Conservation (phyloP, 92 coral and sea anemone species). For the Muricea muricata region DNA sequence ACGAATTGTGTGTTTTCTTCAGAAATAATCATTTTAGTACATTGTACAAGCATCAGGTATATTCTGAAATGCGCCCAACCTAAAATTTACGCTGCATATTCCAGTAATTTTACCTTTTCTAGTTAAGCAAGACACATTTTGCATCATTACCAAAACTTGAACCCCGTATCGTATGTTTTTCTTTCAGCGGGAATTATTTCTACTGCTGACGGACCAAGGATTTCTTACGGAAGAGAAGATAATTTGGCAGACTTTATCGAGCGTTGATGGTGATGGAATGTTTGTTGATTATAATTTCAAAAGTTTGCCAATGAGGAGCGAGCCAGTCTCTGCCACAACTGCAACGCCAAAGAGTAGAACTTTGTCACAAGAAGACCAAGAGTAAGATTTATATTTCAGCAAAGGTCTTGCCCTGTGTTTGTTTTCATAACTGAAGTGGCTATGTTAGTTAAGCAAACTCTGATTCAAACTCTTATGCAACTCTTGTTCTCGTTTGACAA, state of each 20-base stretch:
- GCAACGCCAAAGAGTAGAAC: constrained; percentile 33
- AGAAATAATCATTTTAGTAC: constrained; percentile 98
- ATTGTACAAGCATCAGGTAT: constrained; percentile 83
- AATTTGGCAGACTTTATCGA: constrained; percentile 92
- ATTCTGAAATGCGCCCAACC: too few relatives aligned
- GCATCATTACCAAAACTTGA: too few relatives aligned
- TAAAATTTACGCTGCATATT: background rate
- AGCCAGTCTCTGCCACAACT: background rate
- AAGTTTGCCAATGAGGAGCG: constrained; percentile 61
- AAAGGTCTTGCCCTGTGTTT: too few relatives aligned
- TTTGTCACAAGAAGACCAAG: constrained; percentile 95
- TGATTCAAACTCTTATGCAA: too few relatives aligned
- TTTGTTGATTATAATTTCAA: constrained; percentile 88
- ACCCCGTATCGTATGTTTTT: too few relatives aligned
- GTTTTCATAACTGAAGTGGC: too few relatives aligned
- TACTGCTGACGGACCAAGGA: constrained; percentile 98
- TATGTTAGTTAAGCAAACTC: too few relatives aligned
- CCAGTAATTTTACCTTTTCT: background rate
- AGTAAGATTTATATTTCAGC: too few relatives aligned
- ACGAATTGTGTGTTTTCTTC: constrained; percentile 95
- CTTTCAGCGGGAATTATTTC: constrained; percentile 84
- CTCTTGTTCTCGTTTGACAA: too few relatives aligned
- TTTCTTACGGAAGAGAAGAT: constrained; percentile 92
- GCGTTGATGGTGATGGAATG: constrained; percentile 89
- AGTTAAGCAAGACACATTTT: too few relatives aligned